Base-by-base conservation (phyloP, 1,140 invertebrate genomes). In the Orius laevigatus region DNA sequence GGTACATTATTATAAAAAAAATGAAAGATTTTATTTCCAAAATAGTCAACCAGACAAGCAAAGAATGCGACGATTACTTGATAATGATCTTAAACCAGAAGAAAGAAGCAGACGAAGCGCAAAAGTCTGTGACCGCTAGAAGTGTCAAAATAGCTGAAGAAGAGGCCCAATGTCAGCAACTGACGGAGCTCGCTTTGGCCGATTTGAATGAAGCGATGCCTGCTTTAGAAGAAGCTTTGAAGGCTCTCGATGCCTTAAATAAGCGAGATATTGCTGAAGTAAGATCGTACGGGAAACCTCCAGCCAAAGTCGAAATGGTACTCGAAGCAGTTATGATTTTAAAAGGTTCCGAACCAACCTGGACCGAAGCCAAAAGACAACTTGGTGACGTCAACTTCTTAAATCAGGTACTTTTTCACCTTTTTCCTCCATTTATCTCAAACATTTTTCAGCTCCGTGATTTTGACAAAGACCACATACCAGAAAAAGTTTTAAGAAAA, bases 261-360 rank as follows among this genome's bases (percentile, higher is more conserved):
- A 91, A 90, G 63, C 87, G 84, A 59, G 85, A 90, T 62, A 77
- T 90, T 36, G 76, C 79, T 36, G 85, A 90, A 69, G 83, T 92
- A 46, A 86, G 85, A 62, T 87, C 83, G 0, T 91, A 90, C 64
- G 76, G 76, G 0, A 75, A 77, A 56, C 87, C 86, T 2, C 85
- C 85, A 10, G 65, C 73, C 20, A 79, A 86, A 60, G 84, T 91
- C 1, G 82, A 88, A 66, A 84, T 87, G 68, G 86, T 89, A 0
- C 74, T 90, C 75, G 84, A 90, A 63, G 84, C 86, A 14, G 83
- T 91, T 0, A 83, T 89, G 71, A 85, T 89, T 56, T 62, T 92
- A 12, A 70, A 83, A 52, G 70, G 76, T 50, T 70, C 69, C 49
- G 84, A 89, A 51, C 80, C 85, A 6, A 79, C 76, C 1, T 92